phyloP scores from a whole-genome alignment of 2,113 vertebrate genomes.

The Jaculus jaculus region DNA sequence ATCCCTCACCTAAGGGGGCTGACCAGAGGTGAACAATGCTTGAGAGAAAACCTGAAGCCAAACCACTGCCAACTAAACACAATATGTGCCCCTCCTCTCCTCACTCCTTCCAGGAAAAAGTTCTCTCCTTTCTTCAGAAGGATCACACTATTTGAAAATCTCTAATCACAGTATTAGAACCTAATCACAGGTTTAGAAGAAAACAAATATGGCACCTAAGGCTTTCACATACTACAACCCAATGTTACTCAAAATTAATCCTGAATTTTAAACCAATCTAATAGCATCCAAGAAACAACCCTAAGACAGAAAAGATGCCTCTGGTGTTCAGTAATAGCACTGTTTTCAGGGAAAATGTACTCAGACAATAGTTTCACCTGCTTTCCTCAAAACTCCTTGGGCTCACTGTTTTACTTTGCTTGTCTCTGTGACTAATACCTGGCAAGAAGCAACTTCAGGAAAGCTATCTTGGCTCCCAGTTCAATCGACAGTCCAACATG shows the following conservation, averaged over 20 bases:
- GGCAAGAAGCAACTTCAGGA: background rate
- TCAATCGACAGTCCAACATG: too few species aligned
- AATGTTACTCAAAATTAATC: constrained; percentile 30
- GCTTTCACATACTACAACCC: background rate
- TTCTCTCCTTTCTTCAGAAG: background rate
- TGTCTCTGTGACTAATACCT: too few species aligned
- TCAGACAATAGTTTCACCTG: background rate
- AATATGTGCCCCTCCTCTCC: too few species aligned
- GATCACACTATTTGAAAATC: background rate
- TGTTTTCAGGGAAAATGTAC: background rate
- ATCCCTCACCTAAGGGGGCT: background rate
- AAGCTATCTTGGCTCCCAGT: too few species aligned
- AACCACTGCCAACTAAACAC: background rate
- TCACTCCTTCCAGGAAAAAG: background rate
- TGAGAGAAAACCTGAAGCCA: background rate
- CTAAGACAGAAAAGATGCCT: background rate
- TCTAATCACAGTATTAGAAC: background rate
- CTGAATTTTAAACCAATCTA: constrained; percentile 30
- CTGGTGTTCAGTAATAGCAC: background rate
- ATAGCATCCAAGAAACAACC: background rate
- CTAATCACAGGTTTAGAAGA: too few species aligned
- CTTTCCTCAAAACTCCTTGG: background rate
- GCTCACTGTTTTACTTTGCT: background rate
- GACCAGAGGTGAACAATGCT: background rate
- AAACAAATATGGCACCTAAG: background rate